Evolutionary conservation across 2,113 vertebrate species (phyloP).

Genomic region (Scomber japonicus): DNA sequence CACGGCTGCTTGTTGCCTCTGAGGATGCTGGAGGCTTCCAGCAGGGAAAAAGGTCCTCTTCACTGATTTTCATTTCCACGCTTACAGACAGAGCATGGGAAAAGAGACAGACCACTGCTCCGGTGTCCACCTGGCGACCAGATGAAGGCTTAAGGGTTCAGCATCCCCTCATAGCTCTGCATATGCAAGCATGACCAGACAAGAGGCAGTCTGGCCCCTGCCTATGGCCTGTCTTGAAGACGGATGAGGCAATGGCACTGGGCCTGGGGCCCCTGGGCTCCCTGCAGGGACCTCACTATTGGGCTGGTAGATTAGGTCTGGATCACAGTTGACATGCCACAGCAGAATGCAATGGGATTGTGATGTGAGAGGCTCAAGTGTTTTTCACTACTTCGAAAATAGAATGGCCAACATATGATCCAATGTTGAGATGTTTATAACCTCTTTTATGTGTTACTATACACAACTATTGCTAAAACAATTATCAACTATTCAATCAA

Average conservation of each 20-base stretch:
- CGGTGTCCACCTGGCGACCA: slow-evolving; percentile 53
- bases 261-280: slow-evolving; percentile 58
- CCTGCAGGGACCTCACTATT: slow-evolving; percentile 70
- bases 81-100: slow-evolving; percentile 13
- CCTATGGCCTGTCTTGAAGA: slow-evolving; percentile 74
- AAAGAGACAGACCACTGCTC: slow-evolving; percentile 29
- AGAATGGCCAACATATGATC: slow-evolving; percentile 28
- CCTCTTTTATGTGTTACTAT: background rate
- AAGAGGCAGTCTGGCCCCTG: slow-evolving; percentile 30
- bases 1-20: slow-evolving; percentile 48
- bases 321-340: slow-evolving; percentile 79
- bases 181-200: slow-evolving; percentile 53
- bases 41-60: slow-evolving; percentile 15
- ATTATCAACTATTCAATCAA: background rate
- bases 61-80: slow-evolving; percentile 49
- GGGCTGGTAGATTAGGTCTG: slow-evolving; percentile 81
- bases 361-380: slow-evolving; percentile 10
- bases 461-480: background rate
- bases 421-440: background rate
- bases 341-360: slow-evolving; percentile 51
- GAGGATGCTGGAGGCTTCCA: slow-evolving; percentile 25
- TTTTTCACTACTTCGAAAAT: slow-evolving; percentile 23
- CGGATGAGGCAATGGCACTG: slow-evolving; percentile 70
- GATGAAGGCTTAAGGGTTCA: slow-evolving; percentile 56
- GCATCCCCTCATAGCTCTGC: slow-evolving; percentile 40